phyloP scores from a whole-genome alignment of 2,113 vertebrate genomes.

The Leptocoma aspasia region DNA sequence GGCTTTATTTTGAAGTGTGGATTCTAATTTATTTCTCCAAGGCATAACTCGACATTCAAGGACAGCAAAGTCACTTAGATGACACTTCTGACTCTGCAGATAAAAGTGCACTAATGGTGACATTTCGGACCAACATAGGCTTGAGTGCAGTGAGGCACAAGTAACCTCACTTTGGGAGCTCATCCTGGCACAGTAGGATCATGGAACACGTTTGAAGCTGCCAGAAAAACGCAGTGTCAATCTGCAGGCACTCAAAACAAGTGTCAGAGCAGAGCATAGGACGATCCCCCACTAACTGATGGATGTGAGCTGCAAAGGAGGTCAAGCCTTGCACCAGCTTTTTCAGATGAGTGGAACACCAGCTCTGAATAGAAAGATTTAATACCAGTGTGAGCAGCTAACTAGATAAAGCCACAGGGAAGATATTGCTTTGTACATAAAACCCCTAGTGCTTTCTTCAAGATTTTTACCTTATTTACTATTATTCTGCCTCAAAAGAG shows the following conservation, averaged over 20 bases:
- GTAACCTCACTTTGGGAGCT: neutral
- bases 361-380: constrained; percentile 30
- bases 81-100: neutral
- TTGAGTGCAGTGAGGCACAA: neutral
- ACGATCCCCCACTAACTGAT: neutral
- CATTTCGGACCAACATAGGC: neutral
- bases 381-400: neutral
- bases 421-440: neutral
- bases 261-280: neutral
- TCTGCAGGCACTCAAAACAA: neutral
- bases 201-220: neutral
- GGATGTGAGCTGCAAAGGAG: neutral
- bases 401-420: neutral
- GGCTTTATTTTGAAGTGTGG: neutral
- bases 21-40: neutral
- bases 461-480: constrained; percentile 5
- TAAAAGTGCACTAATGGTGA: neutral
- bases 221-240: neutral
- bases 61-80: neutral
- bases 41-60: neutral
- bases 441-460: neutral
- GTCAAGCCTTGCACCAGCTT: neutral
- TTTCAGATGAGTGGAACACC: neutral
- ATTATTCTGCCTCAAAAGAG: neutral
- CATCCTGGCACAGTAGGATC: neutral